phyloP scores from a whole-genome alignment of 2,797 vertebrate species.

The Sebastes cheni region DNA sequence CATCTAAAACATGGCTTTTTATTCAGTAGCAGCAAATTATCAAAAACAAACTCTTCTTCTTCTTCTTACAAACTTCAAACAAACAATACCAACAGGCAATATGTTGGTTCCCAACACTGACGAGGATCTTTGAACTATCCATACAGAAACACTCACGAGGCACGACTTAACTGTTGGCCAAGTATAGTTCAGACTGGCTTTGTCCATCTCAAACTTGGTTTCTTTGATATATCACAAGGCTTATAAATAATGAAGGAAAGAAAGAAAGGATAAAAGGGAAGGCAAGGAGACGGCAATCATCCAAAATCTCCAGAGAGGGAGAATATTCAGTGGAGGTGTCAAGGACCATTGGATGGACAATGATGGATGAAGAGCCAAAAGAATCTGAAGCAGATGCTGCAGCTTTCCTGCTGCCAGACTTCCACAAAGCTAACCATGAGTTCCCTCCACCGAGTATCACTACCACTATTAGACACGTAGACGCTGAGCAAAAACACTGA shows the following conservation, averaged over 20 bases:
- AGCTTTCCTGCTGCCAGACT: slow-evolving; percentile 20
- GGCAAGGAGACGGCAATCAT: slow-evolving; percentile 55
- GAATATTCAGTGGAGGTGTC: slow-evolving; percentile 60
- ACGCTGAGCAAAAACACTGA: neutral
- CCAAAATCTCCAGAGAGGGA: slow-evolving; percentile 53
- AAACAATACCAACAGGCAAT: neutral
- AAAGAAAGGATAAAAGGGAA: slow-evolving; percentile 5
- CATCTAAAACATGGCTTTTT: neutral
- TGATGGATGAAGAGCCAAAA: slow-evolving; percentile 57
- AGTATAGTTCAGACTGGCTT: neutral
- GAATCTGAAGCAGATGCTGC: slow-evolving; percentile 27
- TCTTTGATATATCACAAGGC: slow-evolving; percentile 27
- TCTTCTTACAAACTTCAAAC: neutral
- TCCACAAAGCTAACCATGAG: neutral
- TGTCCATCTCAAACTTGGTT: slow-evolving; percentile 17
- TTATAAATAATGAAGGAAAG: slow-evolving; percentile 48
- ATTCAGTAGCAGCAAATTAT: neutral
- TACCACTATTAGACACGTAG: neutral
- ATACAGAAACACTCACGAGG: neutral
- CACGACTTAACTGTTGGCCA: neutral
- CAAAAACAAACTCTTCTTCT: neutral
- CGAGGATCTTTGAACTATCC: neutral
- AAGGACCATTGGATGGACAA: slow-evolving; percentile 66
- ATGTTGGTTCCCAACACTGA: neutral
- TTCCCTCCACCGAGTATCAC: neutral